phyloP scores from a whole-genome alignment of 2,113 vertebrate genomes.

The Sebastes schlegelii region DNA sequence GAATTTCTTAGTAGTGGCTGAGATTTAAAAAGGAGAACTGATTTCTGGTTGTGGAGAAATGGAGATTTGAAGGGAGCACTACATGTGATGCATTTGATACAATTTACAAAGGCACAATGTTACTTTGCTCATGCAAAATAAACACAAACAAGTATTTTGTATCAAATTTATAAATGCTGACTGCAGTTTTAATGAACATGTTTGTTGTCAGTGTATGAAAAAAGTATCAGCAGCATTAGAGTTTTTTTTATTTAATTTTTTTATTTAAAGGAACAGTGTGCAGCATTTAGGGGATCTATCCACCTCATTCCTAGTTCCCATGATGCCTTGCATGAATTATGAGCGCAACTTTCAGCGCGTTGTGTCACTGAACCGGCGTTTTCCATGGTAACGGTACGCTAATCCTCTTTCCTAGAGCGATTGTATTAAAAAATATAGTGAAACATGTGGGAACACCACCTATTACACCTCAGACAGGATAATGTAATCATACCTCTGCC shows the following conservation, averaged over 20 bases:
- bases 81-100: not conserved
- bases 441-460: no score
- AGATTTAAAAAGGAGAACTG: conserved; percentile 5
- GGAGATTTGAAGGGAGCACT: conserved; percentile 4
- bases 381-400: no score
- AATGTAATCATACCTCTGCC: no score
- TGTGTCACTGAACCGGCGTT: no score
- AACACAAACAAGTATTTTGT: not conserved
- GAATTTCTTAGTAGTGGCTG: not conserved
- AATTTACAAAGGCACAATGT: not conserved
- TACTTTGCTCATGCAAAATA: not conserved
- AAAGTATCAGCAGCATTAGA: not conserved
- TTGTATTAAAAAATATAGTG: no score
- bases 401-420: no score
- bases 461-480: no score
- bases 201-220: not conserved
- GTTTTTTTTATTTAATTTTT: not conserved
- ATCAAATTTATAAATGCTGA: not conserved
- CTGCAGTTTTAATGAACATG: not conserved
- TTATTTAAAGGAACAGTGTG: not conserved
- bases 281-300: no score
- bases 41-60: not conserved
- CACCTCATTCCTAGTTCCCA: no score
- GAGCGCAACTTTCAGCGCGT: no score
- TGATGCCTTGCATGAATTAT: no score